phyloP scores from a whole-genome alignment of 2,797 vertebrate genomes.

The Anisognathus igniventris region DNA sequence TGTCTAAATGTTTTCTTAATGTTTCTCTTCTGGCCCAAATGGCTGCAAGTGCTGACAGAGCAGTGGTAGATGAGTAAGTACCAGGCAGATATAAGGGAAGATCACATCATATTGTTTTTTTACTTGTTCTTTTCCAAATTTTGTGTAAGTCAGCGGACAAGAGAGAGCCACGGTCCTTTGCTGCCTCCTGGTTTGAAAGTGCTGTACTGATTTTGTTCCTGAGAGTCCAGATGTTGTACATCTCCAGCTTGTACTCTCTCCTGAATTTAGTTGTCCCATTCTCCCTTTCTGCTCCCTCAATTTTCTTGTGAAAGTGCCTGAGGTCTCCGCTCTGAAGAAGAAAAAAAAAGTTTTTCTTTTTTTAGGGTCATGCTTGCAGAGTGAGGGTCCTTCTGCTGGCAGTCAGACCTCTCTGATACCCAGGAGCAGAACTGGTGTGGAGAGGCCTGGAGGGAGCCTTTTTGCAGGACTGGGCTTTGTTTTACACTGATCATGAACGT shows the following conservation, averaged over 20 bases:
- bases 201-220: neutral
- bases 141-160: neutral
- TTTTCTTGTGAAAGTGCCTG: neutral
- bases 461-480: neutral
- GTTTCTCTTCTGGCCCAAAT: constrained; percentile 4
- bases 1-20: constrained; percentile 1
- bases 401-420: neutral
- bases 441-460: neutral
- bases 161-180: neutral
- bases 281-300: neutral
- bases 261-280: neutral
- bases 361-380: neutral
- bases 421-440: neutral
- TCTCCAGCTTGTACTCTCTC: neutral
- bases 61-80: neutral
- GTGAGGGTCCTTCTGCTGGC: neutral
- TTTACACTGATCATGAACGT: neutral
- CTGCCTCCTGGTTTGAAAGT: neutral
- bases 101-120: neutral
- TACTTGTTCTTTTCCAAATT: neutral
- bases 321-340: neutral
- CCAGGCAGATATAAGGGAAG: neutral
- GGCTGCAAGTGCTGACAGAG: neutral
- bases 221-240: neutral
- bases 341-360: neutral